Evolutionary conservation across 2,797 vertebrate species (phyloP), one percentile per base, ranked within the genome.

Genomic region (Tenualosa thibaudeaui): DNA sequence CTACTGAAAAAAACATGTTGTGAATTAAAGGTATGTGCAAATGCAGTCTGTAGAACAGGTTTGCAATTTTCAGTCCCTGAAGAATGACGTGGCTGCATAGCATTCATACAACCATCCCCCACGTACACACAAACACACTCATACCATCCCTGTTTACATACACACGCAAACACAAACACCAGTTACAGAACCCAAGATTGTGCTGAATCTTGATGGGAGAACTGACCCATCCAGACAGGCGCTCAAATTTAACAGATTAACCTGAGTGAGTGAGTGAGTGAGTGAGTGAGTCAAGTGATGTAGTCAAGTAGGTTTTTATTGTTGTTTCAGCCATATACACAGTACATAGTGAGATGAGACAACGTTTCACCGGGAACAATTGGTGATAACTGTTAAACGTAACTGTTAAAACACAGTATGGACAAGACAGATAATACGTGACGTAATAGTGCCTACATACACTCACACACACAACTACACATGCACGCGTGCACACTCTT

Each of bases 191-290:
- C 71, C 40, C 71, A 91, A 91, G 90, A 92, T 93, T 89, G 85
- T 84, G 84, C 87, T 86, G 53, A 83, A 86, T 90, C 89, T 91
- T 89, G 88, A 89, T n/a, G n/a, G 86, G 85, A 83, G 87, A 90
- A 91, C 81, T 88, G 86, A 92, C 89, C 91, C 85, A 13, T 86
- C 83, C 54, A 82, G 71, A 81, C 86, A 91, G 86, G 88, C 88
- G 88, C 89, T 87, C 75, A 83, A 10, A 58, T 83, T 81, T 81
- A 88, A 91, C 83, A 87, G 86, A 90, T 88, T 84, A 85, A 86
- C 87, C 86, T 85, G 84, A 84, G 88, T 89, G 91, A 89, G 89
- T 37, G 71, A 37, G 10, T 9, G 24, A 89, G 82, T 85, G 88
- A 49, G 46, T 43, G 68, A 68, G 10, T n/a, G n/a, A n/a, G n/a